Base-by-base conservation (phyloP, 2,113 vertebrate species). In the Ranitomeya variabilis region DNA sequence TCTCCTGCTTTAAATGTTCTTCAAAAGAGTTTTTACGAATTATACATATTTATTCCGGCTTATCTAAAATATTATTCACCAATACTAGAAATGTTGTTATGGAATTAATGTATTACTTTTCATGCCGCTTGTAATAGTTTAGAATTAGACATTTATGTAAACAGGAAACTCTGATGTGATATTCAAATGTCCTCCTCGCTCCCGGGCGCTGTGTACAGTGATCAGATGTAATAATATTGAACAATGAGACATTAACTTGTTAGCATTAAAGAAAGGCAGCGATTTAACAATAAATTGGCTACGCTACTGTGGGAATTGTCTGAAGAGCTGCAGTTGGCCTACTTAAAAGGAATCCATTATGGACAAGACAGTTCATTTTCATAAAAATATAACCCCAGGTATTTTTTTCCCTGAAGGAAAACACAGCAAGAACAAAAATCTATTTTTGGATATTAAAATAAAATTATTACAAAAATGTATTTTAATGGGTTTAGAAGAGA, bases 71-170 rank as follows among this genome's bases (percentile, higher is more conserved):
- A 69, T 31, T 67, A 83, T 64, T 69, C n/a, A 54, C n/a, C 57
- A 71, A 73, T 74, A 51, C 52, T 51, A 73, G n/a, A 73, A 85
- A 85, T 23, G 55, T 54, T 71, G 51, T 71, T 26, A 73, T 59
- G 64, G 67, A 85, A 85, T 85, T 57, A 85, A 57, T 85, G 64
- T 85, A 74, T 74, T n/a, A 85, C 64, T 73, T 85, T 57, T 31
- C 16, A 73, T 73, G 52, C 57, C 79, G 62, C 26, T 81, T 60
- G 26, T 81, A 81, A 81, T 60, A 37, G 15, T 16, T 71, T 37
- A n/a, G 7, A n/a, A 69, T 71, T 67, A 54, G 6, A 51, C 52
- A 67, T 74, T 85, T 74, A 85, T 85, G 37, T 73, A 85, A 85
- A 55, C 45, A 73, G n/a, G 45, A 69, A 26, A 51, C 23, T 66